Percentiles rank a stretch among this genome's conserved stretches.
phyloP scores from a whole-genome alignment of 2,113 vertebrate genomes.

The Macroglossus sobrinus region DNA sequence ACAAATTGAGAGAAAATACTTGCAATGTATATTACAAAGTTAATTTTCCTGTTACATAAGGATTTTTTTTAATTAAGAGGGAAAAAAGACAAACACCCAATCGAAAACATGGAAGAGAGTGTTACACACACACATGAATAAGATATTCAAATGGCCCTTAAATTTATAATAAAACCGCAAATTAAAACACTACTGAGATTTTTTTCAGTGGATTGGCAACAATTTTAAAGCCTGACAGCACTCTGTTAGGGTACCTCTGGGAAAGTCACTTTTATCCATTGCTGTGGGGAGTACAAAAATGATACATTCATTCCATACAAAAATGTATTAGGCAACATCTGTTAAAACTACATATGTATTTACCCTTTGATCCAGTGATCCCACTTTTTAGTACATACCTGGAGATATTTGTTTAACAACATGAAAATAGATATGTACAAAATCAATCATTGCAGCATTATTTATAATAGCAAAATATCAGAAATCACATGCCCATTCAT shows the following conservation, averaged over 20 bases:
- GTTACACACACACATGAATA: neutral
- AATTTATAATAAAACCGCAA: neutral
- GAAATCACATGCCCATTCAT: neutral
- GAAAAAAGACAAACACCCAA: neutral
- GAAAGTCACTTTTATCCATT: neutral
- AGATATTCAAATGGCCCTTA: neutral
- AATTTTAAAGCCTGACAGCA: neutral
- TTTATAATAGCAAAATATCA: neutral
- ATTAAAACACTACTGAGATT: neutral
- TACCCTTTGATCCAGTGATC: neutral
- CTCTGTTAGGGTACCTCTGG: neutral
- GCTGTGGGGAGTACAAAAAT: neutral
- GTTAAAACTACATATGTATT: neutral
- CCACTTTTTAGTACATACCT: neutral
- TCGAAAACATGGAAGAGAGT: no score
- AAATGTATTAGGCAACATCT: neutral
- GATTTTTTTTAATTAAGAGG: neutral
- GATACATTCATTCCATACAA: neutral
- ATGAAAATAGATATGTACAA: neutral
- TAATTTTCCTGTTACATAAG: neutral
- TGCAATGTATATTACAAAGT: neutral
- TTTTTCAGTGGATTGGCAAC: neutral
- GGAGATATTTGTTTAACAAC: neutral
- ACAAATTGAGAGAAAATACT: neutral
- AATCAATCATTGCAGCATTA: neutral